Conservation (phyloP, 2,888 invertebrate species). For the Rotaria sp. region DNA sequence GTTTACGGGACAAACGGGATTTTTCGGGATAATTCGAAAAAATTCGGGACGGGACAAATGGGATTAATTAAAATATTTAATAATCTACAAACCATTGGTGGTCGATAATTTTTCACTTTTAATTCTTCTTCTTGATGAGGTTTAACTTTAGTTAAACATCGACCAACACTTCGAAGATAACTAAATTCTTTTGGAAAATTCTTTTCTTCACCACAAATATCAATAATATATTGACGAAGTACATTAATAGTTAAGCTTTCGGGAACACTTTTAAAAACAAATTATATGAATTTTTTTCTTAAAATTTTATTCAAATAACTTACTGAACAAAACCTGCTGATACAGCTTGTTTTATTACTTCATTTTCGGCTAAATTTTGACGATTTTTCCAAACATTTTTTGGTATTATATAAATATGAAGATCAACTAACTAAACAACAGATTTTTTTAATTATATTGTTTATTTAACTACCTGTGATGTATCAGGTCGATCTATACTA, state of each 20-base stretch:
- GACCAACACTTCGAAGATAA: slow-evolving; percentile 58
- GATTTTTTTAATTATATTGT: neutral
- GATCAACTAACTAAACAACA: slow-evolving; percentile 55
- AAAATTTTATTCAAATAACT: slow-evolving; percentile 33
- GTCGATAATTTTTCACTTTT: slow-evolving; percentile 58
- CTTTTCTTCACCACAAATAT: slow-evolving; percentile 55
- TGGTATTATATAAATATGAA: slow-evolving; percentile 58
- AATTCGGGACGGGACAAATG: too few species aligned
- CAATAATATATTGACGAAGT: slow-evolving; percentile 54
- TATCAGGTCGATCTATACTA: neutral
- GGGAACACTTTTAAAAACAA: slow-evolving; percentile 46
- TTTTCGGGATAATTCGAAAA: too few species aligned
- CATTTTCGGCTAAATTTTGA: slow-evolving; percentile 57
- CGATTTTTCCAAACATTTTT: slow-evolving; percentile 57
- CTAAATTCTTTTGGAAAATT: slow-evolving; percentile 56
- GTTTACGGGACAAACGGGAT: too few species aligned
- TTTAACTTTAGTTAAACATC: slow-evolving; percentile 58
- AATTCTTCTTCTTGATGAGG: slow-evolving; percentile 57
- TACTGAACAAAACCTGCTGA: slow-evolving; percentile 59
- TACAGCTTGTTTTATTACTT: slow-evolving; percentile 56
- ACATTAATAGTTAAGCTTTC: slow-evolving; percentile 50
- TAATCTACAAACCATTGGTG: slow-evolving; percentile 46
- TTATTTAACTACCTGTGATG: neutral
- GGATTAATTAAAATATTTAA: neutral
- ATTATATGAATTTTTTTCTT: slow-evolving; percentile 15